These are phyloP conservation scores for Globicephala melas DNA, from an alignment of 2,113 vertebrate genomes.

Conservation along the genomic window DNA sequence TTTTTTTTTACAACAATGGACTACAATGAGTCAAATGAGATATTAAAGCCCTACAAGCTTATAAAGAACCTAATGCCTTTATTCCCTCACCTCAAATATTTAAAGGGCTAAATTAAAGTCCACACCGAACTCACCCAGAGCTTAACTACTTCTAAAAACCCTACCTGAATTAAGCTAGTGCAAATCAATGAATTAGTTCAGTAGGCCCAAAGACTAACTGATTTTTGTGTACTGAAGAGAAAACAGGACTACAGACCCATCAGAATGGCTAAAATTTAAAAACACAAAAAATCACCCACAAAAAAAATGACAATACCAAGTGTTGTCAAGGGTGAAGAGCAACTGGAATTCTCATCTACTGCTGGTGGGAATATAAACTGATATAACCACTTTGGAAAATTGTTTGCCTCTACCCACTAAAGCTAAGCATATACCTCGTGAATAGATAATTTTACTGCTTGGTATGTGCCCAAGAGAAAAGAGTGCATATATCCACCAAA, in stretches of 20 bases:
- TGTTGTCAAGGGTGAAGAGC: background rate
- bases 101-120: constrained; percentile 3
- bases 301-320: background rate
- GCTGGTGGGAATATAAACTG: background rate
- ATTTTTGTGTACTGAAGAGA: constrained; percentile 13
- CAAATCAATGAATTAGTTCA: background rate
- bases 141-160: background rate
- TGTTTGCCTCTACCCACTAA: background rate
- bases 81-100: background rate
- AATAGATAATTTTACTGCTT: background rate
- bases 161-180: background rate
- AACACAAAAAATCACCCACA: background rate
- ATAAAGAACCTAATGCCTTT: background rate
- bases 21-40: background rate
- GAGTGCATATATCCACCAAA: background rate
- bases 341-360: background rate
- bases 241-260: background rate
- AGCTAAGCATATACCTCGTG: background rate
- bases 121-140: background rate
- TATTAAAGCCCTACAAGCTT: background rate
- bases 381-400: constrained; percentile 18
- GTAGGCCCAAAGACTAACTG: background rate
- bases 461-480: background rate
- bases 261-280: background rate
- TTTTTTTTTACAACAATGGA: background rate